phyloP scores from a whole-genome alignment of 92 coral and sea anemone genomes.

The Porites lobata region DNA sequence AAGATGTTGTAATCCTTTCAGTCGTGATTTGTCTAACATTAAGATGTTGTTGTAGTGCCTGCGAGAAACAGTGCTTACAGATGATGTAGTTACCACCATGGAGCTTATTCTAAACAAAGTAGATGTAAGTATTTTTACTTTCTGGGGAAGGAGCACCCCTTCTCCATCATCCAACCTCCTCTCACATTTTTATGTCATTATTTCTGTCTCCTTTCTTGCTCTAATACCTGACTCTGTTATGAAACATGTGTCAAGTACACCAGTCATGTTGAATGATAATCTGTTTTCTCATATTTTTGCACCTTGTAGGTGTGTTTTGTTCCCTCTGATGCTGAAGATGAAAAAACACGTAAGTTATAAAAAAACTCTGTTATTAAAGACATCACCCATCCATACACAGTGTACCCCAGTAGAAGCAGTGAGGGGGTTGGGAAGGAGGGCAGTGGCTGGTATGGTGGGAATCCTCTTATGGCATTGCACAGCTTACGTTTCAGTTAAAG shows the following conservation, averaged over 20 bases:
- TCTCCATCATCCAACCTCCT: no score
- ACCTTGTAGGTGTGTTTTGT: constrained; percentile 74
- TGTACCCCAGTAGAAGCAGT: background rate
- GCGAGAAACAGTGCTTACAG: constrained; percentile 80
- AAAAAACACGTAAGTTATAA: constrained; percentile 85
- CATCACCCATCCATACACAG: background rate
- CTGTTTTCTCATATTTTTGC: background rate
- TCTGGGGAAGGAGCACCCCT: background rate
- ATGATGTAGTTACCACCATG: constrained; percentile 85
- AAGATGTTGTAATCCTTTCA: background rate
- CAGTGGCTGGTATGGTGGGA: background rate
- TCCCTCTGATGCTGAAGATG: constrained; percentile 78
- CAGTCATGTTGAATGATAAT: background rate
- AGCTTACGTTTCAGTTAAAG: no score
- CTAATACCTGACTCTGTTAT: no score
- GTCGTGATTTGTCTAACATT: no score
- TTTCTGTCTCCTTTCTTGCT: no score
- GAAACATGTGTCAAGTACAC: no score
- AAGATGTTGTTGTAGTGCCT: constrained; percentile 50
- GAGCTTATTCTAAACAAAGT: constrained; percentile 90
- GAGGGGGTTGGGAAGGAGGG: background rate
- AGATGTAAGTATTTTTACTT: constrained; percentile 65
- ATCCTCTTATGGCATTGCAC: no score
- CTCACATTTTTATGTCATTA: no score
- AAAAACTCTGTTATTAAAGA: background rate